Percentiles rank a stretch among this genome's conserved stretches.
phyloP scores from a whole-genome alignment of 2,797 vertebrate genomes.

The Nannoperca obscura region DNA sequence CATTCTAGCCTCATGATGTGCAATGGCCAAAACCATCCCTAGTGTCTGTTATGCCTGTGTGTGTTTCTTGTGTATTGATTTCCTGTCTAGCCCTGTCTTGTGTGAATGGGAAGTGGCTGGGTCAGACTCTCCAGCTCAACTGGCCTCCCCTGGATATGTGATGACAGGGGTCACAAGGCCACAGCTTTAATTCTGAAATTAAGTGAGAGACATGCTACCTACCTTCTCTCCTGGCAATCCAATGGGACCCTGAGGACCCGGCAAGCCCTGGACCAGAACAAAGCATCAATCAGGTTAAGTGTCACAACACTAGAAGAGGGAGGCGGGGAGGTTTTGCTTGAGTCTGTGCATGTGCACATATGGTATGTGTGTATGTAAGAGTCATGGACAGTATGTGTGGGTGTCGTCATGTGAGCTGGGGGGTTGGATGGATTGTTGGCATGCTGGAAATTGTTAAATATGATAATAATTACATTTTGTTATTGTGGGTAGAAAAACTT shows the following conservation, averaged over 20 bases:
- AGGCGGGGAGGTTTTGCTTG: slow-evolving; percentile 1
- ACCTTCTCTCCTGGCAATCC: slow-evolving; percentile 95
- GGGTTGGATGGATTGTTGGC: background rate
- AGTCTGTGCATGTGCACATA: background rate
- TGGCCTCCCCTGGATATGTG: slow-evolving; percentile 46
- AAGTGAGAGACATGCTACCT: slow-evolving; percentile 69
- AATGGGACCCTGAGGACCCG: slow-evolving; percentile 92
- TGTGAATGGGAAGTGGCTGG: slow-evolving; percentile 57
- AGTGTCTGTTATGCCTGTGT: slow-evolving; percentile 54
- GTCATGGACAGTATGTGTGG: slow-evolving; percentile 5
- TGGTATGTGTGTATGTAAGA: slow-evolving; percentile 18
- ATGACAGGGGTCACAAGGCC: slow-evolving; percentile 70
- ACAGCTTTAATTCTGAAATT: slow-evolving; percentile 65
- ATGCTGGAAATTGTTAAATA: slow-evolving; percentile 13
- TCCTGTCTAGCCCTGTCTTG: slow-evolving; percentile 62
- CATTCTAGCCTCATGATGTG: slow-evolving; percentile 25
- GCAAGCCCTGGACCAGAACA: slow-evolving; percentile 87
- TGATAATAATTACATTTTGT: slow-evolving; percentile 17
- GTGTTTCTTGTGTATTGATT: slow-evolving; percentile 79
- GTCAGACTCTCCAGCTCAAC: slow-evolving; percentile 34
- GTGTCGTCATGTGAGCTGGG: slow-evolving; percentile 6
- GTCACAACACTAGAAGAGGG: slow-evolving; percentile 41
- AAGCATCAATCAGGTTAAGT: slow-evolving; percentile 69
- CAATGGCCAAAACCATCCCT: slow-evolving; percentile 29
- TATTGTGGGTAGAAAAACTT: slow-evolving; percentile 12